A percentile compares a stretch with the other conserved stretches of the same genome.
Evolutionary conservation across 2,888 invertebrate species (phyloP).

Genomic region (Ennomos quercinarius): DNA sequence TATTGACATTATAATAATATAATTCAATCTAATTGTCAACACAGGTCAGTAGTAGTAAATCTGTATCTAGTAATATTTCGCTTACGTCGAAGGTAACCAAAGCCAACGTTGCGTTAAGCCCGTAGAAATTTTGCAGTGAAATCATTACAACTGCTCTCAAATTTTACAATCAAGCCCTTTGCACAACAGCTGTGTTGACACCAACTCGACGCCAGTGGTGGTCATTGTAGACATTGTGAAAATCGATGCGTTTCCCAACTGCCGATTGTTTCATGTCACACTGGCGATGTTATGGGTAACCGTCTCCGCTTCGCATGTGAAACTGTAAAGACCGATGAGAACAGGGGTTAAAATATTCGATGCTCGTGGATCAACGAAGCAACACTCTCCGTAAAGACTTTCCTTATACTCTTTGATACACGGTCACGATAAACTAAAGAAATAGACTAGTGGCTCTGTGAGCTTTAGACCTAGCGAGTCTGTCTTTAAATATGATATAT

Average conservation of each 20-base stretch:
- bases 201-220: slow-evolving; percentile 13
- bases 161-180: slow-evolving; percentile 12
- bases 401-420: too few relatives aligned
- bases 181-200: slow-evolving; percentile 23
- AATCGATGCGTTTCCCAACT: slow-evolving; percentile 26
- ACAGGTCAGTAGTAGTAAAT: too few relatives aligned
- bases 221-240: slow-evolving; percentile 21
- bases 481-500: too few relatives aligned
- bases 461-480: too few relatives aligned
- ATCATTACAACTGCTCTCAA: slow-evolving; percentile 1
- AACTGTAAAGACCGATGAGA: background rate
- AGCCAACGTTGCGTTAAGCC: slow-evolving; percentile 1
- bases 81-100: slow-evolving; percentile 1
- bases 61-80: too few relatives aligned
- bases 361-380: too few relatives aligned
- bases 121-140: slow-evolving; percentile 10
- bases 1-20: too few relatives aligned
- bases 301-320: slow-evolving; percentile 21
- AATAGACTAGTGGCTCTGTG: too few relatives aligned
- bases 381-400: too few relatives aligned
- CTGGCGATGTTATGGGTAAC: slow-evolving; percentile 24
- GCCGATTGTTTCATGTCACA: slow-evolving; percentile 23
- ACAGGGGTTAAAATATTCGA: too few relatives aligned
- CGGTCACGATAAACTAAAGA: too few relatives aligned
- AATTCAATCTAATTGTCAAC: too few relatives aligned